phyloP scores from a whole-genome alignment of 2,797 vertebrate species.

The Coendou prehensilis region DNA sequence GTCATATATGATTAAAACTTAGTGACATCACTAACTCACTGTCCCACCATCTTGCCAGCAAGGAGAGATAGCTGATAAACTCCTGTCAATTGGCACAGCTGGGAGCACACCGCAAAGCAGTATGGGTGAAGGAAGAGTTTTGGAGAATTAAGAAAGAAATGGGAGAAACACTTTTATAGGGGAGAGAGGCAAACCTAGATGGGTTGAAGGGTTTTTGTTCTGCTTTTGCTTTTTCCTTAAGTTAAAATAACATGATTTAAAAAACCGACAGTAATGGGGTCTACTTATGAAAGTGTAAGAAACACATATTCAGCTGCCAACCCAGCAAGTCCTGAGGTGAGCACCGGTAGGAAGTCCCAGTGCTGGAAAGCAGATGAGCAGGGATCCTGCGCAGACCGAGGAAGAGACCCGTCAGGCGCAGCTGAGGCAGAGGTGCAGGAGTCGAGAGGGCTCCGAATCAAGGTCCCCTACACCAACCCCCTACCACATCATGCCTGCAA shows the following conservation, averaged over 20 bases:
- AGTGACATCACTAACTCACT: background rate
- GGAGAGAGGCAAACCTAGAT: background rate
- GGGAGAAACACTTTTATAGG: background rate
- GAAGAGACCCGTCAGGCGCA: background rate
- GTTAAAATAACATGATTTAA: constrained; percentile 67
- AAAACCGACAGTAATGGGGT: constrained; percentile 59
- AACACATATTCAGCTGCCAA: constrained; percentile 27
- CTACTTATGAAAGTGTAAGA: constrained; percentile 41
- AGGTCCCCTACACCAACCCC: background rate
- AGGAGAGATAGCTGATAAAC: background rate
- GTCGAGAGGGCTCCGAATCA: background rate
- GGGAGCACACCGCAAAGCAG: background rate
- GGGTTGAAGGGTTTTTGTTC: background rate
- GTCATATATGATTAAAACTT: background rate
- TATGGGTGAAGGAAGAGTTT: background rate
- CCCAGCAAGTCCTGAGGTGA: constrained; percentile 16
- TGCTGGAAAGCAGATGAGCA: background rate
- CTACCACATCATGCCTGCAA: background rate
- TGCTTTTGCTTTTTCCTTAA: constrained; percentile 24
- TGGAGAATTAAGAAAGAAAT: background rate
- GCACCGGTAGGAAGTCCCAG: background rate
- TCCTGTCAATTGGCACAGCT: background rate
- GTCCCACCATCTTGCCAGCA: constrained; percentile 7
- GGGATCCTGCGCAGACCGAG: background rate
- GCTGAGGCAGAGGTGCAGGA: background rate